Base-by-base conservation (phyloP, 2,888 invertebrate genomes). In the Himalopsyche anomala region DNA sequence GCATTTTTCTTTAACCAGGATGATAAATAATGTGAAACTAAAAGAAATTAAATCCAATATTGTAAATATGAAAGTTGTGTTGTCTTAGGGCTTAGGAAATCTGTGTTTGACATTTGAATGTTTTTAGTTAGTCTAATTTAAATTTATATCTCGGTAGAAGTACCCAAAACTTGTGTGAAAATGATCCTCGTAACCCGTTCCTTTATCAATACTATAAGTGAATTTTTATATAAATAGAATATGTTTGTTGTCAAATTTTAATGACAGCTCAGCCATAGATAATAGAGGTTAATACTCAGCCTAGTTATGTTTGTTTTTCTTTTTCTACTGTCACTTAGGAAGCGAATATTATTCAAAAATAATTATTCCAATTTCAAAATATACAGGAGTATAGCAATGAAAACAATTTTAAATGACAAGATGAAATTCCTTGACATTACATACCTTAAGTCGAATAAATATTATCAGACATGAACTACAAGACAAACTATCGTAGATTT, bases 121-220 rank as follows among this genome's bases (percentile, higher is more conserved):
- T 74, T 28, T 74, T 74, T 74, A 74, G 28, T 74, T 74, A 74
- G 74, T 36, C 74, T 38, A 38, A 74, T 74, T 74, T 74, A 36
- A 3, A 12, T 15, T 19, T 28, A 36, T 38, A 74, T 38, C 3
- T 84, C 74, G 84, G 84, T 84, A 84, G 84, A 55, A 84, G 84
- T 84, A 84, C 84, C 84, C 55, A 84, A 84, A 84, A 84, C 84
- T 84, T 84, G 79, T 38, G 69, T 69, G 69, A 38, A 36, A 74
- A 36, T 74, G 62, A 74, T 36, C 28, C 28, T 69, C 11, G 69
- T 69, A 5, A 36, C 74, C 28, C 74, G 36, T 74, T 74, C 36
- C 15, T 74, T 74, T 69, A 69, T 36, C 36, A 38, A 74, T 74
- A 74, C 74, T 15, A 74, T 74, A 12, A 36, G 38, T 38, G 74